Evolutionary conservation across 2,888 invertebrate genomes (phyloP), one percentile per base, ranked within the genome.

Genomic region (Brachyptera putata): DNA sequence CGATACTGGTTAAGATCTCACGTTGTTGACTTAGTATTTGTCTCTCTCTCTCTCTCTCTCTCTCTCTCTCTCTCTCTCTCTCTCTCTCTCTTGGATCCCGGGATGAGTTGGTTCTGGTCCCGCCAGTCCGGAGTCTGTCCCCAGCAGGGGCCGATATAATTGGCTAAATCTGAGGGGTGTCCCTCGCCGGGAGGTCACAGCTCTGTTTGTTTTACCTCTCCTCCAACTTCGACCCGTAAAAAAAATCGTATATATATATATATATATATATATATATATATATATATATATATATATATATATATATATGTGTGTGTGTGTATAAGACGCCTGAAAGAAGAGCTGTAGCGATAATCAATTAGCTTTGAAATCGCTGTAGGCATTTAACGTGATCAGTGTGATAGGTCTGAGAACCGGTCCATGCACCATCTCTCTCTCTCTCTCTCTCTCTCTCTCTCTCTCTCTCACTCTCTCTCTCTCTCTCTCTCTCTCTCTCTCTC

Each of bases 81-180:
- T n/a, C n/a, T n/a, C n/a, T n/a, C n/a, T n/a, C n/a, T n/a, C n/a
- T n/a, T n/a, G n/a, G n/a, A n/a, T n/a, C n/a, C n/a, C n/a, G n/a
- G n/a, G n/a, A n/a, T n/a, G n/a, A n/a, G n/a, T n/a, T n/a, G n/a
- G n/a, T n/a, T n/a, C n/a, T n/a, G n/a, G n/a, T n/a, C n/a, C n/a
- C n/a, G n/a, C n/a, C n/a, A n/a, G n/a, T n/a, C n/a, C n/a, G n/a
- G n/a, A n/a, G n/a, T n/a, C n/a, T 7, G 30, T 30, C 60, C 64
- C 61, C 66, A 65, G 65, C 64, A 61, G 65, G 64, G 62, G 61
- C 59, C 61, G 55, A 61, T 63, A 63, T 63, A 65, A 64, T 64
- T 66, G 65, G 65, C 63, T 63, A 60, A 55, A 53, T 61, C 61
- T 57, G 58, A 61, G 63, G 63, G 63, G 61, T 58, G 53, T 43